A percentile compares a stretch with the other conserved stretches of the same genome.
These are phyloP conservation scores for Asteroscopus sphinx DNA, from an alignment of 2,888 invertebrate species.

Conservation along the genomic window DNA sequence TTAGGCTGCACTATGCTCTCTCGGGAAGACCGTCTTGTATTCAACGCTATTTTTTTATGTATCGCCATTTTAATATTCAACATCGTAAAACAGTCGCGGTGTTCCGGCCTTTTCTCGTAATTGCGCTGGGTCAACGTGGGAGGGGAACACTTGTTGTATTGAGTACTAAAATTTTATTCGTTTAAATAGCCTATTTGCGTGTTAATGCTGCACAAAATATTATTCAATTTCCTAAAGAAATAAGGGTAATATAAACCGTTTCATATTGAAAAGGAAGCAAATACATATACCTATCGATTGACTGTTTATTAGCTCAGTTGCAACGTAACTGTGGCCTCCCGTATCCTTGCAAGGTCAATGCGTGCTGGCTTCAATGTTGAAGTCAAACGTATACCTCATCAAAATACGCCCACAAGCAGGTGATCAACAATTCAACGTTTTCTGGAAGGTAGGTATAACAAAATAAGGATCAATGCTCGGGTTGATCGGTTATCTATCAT, in stretches of 20 bases:
- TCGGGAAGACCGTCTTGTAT: constrained; percentile 65
- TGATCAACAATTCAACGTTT: too few relatives aligned
- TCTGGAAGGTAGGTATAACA: too few relatives aligned
- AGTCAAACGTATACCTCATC: too few relatives aligned
- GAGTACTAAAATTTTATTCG: constrained; percentile 6
- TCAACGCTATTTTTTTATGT: constrained; percentile 55
- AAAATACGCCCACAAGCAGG: too few relatives aligned
- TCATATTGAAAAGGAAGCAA: neutral
- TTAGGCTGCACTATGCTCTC: constrained; percentile 63
- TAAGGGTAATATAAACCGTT: neutral
- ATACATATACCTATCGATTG: neutral
- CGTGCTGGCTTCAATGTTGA: too few relatives aligned
- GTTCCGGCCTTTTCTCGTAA: constrained; percentile 44
- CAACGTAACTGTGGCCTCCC: too few relatives aligned
- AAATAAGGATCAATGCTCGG: too few relatives aligned
- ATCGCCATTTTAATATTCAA: constrained; percentile 55
- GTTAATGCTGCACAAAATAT: neutral
- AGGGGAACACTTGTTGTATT: constrained; percentile 26
- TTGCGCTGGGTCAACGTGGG: constrained; percentile 31
- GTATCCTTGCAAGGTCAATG: too few relatives aligned
- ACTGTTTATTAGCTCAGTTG: too few relatives aligned
- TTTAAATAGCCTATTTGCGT: constrained; percentile 1
- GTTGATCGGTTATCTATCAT: too few relatives aligned
- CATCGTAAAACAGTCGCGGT: constrained; percentile 32
- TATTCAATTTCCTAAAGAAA: constrained; percentile 3